Base-by-base conservation (phyloP, 1,140 invertebrate species). In the Oncopodura yosiiana region DNA sequence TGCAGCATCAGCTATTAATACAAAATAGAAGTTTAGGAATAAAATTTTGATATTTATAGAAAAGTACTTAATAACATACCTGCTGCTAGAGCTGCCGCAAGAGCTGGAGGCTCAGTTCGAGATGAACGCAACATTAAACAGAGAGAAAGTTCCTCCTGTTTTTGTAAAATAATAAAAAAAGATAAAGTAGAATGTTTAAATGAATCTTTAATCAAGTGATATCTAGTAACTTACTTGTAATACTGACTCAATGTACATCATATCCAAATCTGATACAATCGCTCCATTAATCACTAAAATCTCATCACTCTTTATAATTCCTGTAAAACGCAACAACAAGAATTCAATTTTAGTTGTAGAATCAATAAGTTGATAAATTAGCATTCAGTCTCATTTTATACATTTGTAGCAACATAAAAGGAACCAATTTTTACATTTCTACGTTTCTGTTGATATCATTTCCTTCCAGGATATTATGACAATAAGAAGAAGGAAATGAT, bases 211-310 rank as follows among this genome's bases (percentile, higher is more conserved):
- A n/a, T n/a, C n/a, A n/a, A n/a, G n/a, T n/a, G n/a, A n/a, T n/a
- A n/a, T n/a, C n/a, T n/a, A n/a, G n/a, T n/a, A n/a, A n/a, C n/a
- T n/a, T n/a, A n/a, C n/a, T n/a, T n/a, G 60, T 4, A 61, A 55
- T 19, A 61, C 60, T 4, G 69, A 71, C 71, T 96, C 94, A 67
- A 97, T 80, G 76, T 94, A 96, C 86, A 97, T 96, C 93, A 98
- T 98, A 78, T 97, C 93, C 73, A 98, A 77, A 74, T 96, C 93
- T 60, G 87, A 91, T 38, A 97, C 92, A 67, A 96, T 90, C 58
- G 92, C 90, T 58, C 93, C 89, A 74, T 98, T 97, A 71, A 98
- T 94, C 65, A 97, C 91, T 81, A 97, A 91, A 69, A 97, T 94
- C 74, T 97, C 93, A 73, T 97, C 94, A 64, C 90, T 86, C 74